phyloP scores from a whole-genome alignment of 30 jellyfish, hydroid and myxozoan species.

The Nemopilema nomurai region DNA sequence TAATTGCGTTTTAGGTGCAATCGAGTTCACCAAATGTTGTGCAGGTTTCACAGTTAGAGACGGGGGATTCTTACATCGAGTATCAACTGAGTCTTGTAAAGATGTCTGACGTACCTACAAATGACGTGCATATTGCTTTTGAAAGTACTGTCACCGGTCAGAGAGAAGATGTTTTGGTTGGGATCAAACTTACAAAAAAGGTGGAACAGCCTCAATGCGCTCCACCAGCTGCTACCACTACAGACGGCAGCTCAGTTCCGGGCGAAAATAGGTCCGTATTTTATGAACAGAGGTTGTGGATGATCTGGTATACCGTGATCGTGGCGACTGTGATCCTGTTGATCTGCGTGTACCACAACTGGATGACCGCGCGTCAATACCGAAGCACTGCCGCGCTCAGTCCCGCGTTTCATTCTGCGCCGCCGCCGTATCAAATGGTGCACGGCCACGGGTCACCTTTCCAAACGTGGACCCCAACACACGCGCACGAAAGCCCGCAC shows the following conservation, averaged over 20 bases:
- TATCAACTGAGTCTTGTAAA: not conserved
- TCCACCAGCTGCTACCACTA: not conserved
- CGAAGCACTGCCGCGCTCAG: not conserved
- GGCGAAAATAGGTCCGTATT: not conserved
- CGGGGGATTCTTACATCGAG: not conserved
- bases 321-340: slow-evolving; percentile 18
- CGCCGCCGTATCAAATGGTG: slow-evolving; percentile 20
- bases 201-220: slow-evolving; percentile 2
- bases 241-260: not conserved
- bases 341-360: slow-evolving; percentile 17
- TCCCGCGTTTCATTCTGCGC: not conserved
- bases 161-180: not conserved
- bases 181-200: not conserved
- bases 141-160: slow-evolving; percentile 36
- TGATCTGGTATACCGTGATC: slow-evolving; percentile 6
- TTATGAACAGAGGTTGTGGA: not conserved
- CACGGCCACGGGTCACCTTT: slow-evolving; percentile 11
- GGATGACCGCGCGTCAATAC: not conserved
- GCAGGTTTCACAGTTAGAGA: not conserved
- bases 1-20: not conserved
- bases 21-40: not conserved
- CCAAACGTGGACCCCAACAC: slow-evolving; percentile 1
- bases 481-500: slow-evolving; percentile 4
- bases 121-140: not conserved
- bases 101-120: not conserved